Evolutionary conservation across 1,140 invertebrate genomes (phyloP).

Genomic region (Ceratitis capitata): DNA sequence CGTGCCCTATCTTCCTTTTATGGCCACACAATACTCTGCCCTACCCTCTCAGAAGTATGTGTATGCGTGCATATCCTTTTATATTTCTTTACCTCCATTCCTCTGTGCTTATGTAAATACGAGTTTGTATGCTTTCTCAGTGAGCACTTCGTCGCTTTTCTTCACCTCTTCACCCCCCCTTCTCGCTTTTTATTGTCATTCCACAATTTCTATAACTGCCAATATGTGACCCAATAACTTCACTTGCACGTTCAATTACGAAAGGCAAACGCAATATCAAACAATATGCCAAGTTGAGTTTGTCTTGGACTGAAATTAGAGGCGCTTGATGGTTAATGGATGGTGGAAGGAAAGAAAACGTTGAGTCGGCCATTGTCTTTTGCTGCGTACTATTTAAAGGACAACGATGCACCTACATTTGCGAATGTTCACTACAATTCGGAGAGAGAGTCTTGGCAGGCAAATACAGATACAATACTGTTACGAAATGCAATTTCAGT

Average conservation of each 20-base stretch:
- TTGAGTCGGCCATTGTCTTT: neutral
- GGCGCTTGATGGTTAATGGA: neutral
- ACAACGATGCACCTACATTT: neutral
- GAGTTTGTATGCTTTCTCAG: too few relatives aligned
- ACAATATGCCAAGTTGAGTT: neutral
- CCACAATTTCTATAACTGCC: neutral
- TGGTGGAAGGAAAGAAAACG: neutral
- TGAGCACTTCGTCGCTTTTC: neutral
- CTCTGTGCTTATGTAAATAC: neutral
- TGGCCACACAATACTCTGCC: neutral
- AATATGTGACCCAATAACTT: constrained; percentile 31
- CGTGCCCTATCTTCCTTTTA: neutral
- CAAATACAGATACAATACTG: neutral
- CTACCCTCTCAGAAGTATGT: neutral
- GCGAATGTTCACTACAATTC: neutral
- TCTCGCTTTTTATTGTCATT: neutral
- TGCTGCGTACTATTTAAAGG: neutral
- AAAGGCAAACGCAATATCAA: constrained; percentile 22
- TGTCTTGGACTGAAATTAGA: neutral
- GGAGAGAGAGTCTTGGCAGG: too few relatives aligned
- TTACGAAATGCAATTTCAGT: constrained; percentile 1
- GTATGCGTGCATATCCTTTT: neutral
- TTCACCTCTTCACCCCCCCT: neutral
- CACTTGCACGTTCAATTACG: constrained; percentile 17
- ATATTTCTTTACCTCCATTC: neutral